Evolutionary conservation across 2,888 invertebrate genomes (phyloP), one percentile per base, ranked within the genome.

Genomic region (Ypsolopha scabrella): DNA sequence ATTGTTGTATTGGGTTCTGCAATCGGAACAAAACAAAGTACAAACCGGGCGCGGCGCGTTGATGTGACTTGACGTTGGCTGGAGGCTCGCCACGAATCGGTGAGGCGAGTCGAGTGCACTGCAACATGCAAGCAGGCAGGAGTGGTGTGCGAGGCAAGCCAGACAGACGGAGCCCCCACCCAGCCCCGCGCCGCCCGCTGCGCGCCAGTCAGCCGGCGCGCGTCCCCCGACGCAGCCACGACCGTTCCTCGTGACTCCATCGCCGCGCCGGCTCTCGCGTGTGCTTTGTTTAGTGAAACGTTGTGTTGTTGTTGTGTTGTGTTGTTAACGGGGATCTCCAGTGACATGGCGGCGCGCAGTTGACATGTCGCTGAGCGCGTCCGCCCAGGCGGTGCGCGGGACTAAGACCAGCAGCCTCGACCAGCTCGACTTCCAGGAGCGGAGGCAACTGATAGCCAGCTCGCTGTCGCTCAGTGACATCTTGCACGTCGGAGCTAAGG

Each of bases 341-440:
- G 60, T 70, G 73, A 72, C 63, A 86, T 86, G 86, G 78, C 70
- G 67, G 64, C 67, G 68, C 76, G 79, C 73, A 85, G 85, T 81
- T 85, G 86, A 85, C 80, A 86, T 85, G 87, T 83, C 86, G 73
- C 71, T 83, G 75, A 80, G 76, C 81, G 82, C 83, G 77, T 80
- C 82, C 76, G 77, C 78, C 68, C 80, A 75, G 76, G 80, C 80
- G 81, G 82, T 80, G 82, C 85, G 85, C 81, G 82, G 81, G 63
- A 77, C 79, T 60, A 79, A 94, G 66, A 94, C 94, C 83, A 94
- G 91, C 79, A 94, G 94, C 70, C 89, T 95, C 87, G 95, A 95
- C 88, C 94, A 94, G 85, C 89, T 96, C 53, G 95, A 96, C 86
- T 96, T 96, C 76, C 95, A 95, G 81, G 95, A 96, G 88, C 95